Percentiles rank a stretch among this genome's conserved stretches.
Evolutionary conservation across 2,888 invertebrate genomes (phyloP).

Genomic region (Andrena trimmerana): DNA sequence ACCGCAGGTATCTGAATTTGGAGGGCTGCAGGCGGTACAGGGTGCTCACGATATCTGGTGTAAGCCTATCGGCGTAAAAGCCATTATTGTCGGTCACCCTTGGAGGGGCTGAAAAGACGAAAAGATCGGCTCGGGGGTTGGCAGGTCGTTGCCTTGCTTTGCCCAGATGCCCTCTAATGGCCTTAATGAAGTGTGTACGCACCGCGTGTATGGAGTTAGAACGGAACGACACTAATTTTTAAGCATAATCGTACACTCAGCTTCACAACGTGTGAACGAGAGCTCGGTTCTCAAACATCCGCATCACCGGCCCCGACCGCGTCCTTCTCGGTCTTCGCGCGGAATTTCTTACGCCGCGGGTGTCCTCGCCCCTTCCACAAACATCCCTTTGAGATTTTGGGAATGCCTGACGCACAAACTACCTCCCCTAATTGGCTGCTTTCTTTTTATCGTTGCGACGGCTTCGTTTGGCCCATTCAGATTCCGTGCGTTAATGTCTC

Average conservation of each 20-base stretch:
- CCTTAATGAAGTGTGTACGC: slow-evolving; percentile 84
- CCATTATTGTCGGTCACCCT: slow-evolving; percentile 70
- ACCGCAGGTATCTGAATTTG: slow-evolving; percentile 66
- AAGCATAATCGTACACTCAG: slow-evolving; percentile 84
- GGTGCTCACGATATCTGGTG: slow-evolving; percentile 61
- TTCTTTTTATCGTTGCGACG: slow-evolving; percentile 20
- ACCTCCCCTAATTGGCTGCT: slow-evolving; percentile 42
- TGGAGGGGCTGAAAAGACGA: slow-evolving; percentile 66
- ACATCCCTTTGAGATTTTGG: slow-evolving; percentile 46
- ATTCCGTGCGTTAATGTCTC: background rate
- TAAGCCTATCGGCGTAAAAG: slow-evolving; percentile 70
- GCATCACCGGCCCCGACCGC: slow-evolving; percentile 35
- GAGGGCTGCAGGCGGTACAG: slow-evolving; percentile 44
- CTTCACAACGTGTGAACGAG: slow-evolving; percentile 84
- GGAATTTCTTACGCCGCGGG: slow-evolving; percentile 55
- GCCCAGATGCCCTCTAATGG: slow-evolving; percentile 82
- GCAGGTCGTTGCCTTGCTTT: slow-evolving; percentile 68
- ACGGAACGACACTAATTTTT: slow-evolving; percentile 84
- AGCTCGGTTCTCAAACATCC: slow-evolving; percentile 74
- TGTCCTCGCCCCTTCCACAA: slow-evolving; percentile 36
- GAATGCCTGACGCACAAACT: slow-evolving; percentile 34
- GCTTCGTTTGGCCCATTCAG: background rate
- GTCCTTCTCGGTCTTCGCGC: slow-evolving; percentile 55
- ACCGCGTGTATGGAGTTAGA: slow-evolving; percentile 75
- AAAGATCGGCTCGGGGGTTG: slow-evolving; percentile 68